Evolutionary conservation across 2,797 vertebrate genomes (phyloP).

Genomic region (Taeniopygia guttata): DNA sequence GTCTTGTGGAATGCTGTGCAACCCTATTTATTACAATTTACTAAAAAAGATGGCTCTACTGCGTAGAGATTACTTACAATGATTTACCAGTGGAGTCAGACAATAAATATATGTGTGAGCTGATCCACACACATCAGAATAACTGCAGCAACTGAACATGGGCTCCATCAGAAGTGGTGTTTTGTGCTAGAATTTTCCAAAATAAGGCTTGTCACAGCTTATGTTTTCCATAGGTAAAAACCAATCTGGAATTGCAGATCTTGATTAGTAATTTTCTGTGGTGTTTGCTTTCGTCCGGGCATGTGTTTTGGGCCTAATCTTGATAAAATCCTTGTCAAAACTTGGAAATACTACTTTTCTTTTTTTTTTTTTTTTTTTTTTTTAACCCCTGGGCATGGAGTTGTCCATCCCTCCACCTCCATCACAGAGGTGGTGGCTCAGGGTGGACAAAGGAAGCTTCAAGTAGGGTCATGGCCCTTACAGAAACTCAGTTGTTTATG

Average conservation of each 20-base stretch:
- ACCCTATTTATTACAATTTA: background rate
- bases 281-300: background rate
- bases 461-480: fast-evolving
- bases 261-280: background rate
- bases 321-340: background rate
- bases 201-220: background rate
- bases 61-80: background rate
- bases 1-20: background rate
- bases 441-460: background rate
- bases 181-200: background rate
- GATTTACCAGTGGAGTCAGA: background rate
- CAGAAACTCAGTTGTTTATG: background rate
- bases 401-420: background rate
- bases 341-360: background rate
- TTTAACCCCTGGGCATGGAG: fast-evolving
- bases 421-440: fast-evolving
- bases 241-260: background rate
- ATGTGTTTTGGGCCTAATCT: background rate
- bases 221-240: background rate
- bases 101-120: background rate
- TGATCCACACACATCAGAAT: background rate
- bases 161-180: background rate
- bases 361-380: background rate
- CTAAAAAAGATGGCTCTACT: background rate
- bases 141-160: background rate